Conservation (phyloP, 2,113 vertebrate species). For the Cygnus buccinator region DNA sequence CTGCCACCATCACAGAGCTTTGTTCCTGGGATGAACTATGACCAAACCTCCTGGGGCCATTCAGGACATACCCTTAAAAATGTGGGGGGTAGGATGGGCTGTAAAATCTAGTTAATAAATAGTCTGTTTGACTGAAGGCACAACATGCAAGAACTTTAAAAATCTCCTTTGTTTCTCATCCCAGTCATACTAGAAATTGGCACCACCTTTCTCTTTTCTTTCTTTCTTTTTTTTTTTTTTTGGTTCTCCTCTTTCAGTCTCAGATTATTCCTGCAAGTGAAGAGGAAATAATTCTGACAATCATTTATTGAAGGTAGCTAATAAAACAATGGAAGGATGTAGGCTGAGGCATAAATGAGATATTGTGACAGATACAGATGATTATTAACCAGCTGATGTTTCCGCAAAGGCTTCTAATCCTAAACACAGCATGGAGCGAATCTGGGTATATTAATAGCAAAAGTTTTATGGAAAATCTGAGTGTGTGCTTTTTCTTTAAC, state of each 20-base stretch:
- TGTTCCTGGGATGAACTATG: slow-evolving; percentile 10
- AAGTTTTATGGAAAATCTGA: slow-evolving; percentile 37
- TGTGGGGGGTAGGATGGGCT: background rate
- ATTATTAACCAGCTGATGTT: slow-evolving; percentile 63
- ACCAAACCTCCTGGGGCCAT: slow-evolving; percentile 4
- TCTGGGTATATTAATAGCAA: slow-evolving; percentile 46
- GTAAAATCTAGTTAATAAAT: slow-evolving; percentile 52
- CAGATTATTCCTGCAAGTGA: background rate
- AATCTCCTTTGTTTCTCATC: background rate
- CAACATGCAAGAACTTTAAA: accelerated
- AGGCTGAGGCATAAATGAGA: slow-evolving; percentile 47
- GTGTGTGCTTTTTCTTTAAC: slow-evolving; percentile 15
- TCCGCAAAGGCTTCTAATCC: slow-evolving; percentile 39
- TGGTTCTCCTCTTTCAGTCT: background rate
- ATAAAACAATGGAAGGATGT: slow-evolving; percentile 66
- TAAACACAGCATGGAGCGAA: slow-evolving; percentile 4
- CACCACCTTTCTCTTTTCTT: background rate
- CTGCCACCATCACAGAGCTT: accelerated
- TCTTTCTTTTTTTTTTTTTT: background rate
- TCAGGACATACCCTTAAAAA: slow-evolving; percentile 21
- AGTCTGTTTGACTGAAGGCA: background rate
- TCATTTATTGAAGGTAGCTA: slow-evolving; percentile 45
- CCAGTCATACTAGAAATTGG: background rate
- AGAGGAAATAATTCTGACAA: slow-evolving; percentile 58
- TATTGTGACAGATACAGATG: slow-evolving; percentile 60